phyloP scores from a whole-genome alignment of 1,140 invertebrate genomes.

The Leucophenga varia region DNA sequence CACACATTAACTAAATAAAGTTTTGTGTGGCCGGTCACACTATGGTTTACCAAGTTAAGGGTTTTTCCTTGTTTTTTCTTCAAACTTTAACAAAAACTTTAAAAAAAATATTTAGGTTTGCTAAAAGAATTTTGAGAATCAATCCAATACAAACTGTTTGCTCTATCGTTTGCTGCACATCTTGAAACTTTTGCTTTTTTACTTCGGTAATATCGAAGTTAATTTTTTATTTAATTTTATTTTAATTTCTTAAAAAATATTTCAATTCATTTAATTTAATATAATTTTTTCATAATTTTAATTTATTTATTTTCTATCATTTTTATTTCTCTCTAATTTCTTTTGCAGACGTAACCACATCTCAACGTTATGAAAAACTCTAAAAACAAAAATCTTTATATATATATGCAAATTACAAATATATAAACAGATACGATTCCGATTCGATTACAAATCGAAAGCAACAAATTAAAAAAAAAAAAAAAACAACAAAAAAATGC shows the following conservation, averaged over 20 bases:
- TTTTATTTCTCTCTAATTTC: conserved; percentile 53
- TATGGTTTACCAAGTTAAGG: no score
- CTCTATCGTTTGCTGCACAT: no score
- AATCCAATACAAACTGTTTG: no score
- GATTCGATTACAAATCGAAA: conserved; percentile 13
- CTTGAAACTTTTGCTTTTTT: no score
- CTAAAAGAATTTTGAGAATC: no score
- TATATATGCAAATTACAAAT: conserved; percentile 13
- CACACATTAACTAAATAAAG: no score
- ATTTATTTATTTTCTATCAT: conserved; percentile 33
- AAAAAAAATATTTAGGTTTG: no score
- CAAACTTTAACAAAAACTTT: no score
- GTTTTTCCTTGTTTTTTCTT: no score
- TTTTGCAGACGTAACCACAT: conserved; percentile 86
- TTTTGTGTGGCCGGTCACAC: no score
- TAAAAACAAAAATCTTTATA: conserved; percentile 58
- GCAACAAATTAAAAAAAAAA: conserved; percentile 6
- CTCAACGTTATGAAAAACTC: conserved; percentile 87
- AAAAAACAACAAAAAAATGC: conserved; percentile 13
- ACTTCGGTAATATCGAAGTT: no score
- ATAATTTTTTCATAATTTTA: conserved; percentile 41
- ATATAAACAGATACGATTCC: not conserved
- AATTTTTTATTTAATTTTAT: conserved; percentile 34
- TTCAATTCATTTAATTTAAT: conserved; percentile 30
- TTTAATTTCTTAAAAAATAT: conserved; percentile 11